Evolutionary conservation across 2,113 vertebrate species (phyloP).

Genomic region (Rhynchomys soricoides): DNA sequence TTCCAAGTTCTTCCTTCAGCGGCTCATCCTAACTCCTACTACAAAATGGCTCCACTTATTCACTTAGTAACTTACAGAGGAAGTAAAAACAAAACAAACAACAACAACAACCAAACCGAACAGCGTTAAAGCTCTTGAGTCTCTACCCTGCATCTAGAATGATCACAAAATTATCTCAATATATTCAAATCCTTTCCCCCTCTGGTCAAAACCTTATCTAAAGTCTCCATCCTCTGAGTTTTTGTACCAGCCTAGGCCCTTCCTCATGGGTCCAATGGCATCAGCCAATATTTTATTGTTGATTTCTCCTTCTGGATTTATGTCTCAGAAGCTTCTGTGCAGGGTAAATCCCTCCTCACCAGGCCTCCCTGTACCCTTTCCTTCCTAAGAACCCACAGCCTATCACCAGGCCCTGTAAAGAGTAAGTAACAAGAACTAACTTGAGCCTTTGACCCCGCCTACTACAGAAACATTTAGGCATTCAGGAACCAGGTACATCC

Average conservation of each 20-base stretch:
- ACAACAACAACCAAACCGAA: background rate
- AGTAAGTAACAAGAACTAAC: background rate
- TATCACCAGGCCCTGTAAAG: background rate
- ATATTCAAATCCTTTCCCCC: background rate
- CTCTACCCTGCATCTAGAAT: background rate
- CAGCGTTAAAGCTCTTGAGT: background rate
- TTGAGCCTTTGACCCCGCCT: background rate
- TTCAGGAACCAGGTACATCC: background rate
- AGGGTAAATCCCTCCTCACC: background rate
- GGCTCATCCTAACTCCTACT: background rate
- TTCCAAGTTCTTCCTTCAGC: background rate
- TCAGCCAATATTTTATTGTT: background rate
- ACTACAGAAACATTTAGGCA: background rate
- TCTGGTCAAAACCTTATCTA: slow-evolving; percentile 12
- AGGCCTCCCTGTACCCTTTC: background rate
- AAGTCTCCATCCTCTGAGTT: background rate
- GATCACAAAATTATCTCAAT: slow-evolving; percentile 14
- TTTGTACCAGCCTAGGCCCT: background rate
- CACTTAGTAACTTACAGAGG: slow-evolving; percentile 27
- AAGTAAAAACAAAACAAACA: background rate
- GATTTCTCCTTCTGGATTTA: background rate
- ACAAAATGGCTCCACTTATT: slow-evolving; percentile 29
- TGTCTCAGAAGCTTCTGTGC: background rate
- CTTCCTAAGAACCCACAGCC: background rate
- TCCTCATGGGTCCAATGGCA: background rate